Evolutionary conservation across 2,888 invertebrate species (phyloP), one percentile per base, ranked within the genome.

Genomic region (Sussaba pulchella): DNA sequence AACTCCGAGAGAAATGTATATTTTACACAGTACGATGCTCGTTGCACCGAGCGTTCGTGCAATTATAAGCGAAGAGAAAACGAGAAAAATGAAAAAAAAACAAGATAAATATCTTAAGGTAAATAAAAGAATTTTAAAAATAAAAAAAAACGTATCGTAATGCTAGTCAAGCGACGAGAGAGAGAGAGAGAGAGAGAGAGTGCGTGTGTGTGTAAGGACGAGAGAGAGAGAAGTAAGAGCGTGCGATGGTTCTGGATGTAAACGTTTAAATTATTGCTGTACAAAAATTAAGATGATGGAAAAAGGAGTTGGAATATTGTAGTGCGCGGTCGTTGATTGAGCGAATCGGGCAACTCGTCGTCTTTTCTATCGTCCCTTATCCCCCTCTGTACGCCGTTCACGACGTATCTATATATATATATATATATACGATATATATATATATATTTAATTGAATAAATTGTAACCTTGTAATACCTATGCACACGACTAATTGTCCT

Each of bases 281-380:
- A 87, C 88, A 88, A 89, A n/a, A 89, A 86, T 78, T 83, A 75
- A 76, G 81, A 82, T 76, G 84, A 82, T 82, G 81, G 71, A 82
- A 84, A 85, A 84, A 83, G 31, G 21, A 74, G 47, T 12, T 31
- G 24, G 36, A 63, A 41, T 45, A 43, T 36, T 64, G 19, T 59
- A 14, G 9, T 61, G 52, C 43, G 66, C 41, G 9, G 69, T 26
- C 54, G 54, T 24, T 54, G 26, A 69, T 54, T 17, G 26, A 54
- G 67, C 67, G 67, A 39, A 52, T 52, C 54, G 52, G n/a, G 52
- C 67, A 69, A 39, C 52, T 69, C 67, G 54, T 69, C 67, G 54
- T 69, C 52, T 69, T 69, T 69, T 87, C 87, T 87, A 87, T 81
- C 47, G 63, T 59, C 70, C 64, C 81, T 57, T 70, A 57, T 85